Evolutionary conservation across 1,140 invertebrate genomes (phyloP).

Genomic region (Brachionus angularis): DNA sequence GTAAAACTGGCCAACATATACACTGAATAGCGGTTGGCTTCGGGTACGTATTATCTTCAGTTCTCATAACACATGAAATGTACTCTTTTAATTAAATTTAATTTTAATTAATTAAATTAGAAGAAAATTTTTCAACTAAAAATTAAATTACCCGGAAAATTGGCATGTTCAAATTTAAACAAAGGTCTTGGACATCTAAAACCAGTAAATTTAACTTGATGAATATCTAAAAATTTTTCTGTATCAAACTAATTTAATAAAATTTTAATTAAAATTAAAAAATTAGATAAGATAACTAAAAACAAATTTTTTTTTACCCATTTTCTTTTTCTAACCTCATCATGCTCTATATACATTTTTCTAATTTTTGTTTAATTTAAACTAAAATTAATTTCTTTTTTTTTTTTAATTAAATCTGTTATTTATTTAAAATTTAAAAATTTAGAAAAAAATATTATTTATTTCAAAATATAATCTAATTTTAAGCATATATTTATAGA

Average conservation of each 20-base stretch:
- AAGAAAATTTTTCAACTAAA: background rate
- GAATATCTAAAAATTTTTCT: conserved; percentile 40
- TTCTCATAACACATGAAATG: background rate
- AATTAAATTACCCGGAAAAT: conserved; percentile 43
- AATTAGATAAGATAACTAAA: conserved; percentile 46
- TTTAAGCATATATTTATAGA: too few species aligned
- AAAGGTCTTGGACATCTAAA: conserved; percentile 39
- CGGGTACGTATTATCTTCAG: background rate
- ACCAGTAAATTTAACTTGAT: conserved; percentile 42
- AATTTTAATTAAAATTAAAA: conserved; percentile 47
- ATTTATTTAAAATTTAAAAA: too few species aligned
- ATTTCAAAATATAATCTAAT: too few species aligned
- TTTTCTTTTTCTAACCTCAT: conserved; percentile 42
- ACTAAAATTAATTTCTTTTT: conserved; percentile 34
- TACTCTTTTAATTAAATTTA: conserved; percentile 15
- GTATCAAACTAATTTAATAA: conserved; percentile 45
- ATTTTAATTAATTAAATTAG: background rate
- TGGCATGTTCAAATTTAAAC: conserved; percentile 39
- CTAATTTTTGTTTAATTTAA: conserved; percentile 12
- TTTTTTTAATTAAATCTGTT: conserved; percentile 21
- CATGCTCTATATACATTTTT: conserved; percentile 41
- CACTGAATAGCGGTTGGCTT: conserved; percentile 37
- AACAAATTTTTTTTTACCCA: too few species aligned
- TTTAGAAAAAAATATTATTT: too few species aligned
- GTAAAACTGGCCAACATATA: conserved; percentile 30